Conservation (phyloP, 2,797 vertebrate species). For the Hydrocynus forskahlii region DNA sequence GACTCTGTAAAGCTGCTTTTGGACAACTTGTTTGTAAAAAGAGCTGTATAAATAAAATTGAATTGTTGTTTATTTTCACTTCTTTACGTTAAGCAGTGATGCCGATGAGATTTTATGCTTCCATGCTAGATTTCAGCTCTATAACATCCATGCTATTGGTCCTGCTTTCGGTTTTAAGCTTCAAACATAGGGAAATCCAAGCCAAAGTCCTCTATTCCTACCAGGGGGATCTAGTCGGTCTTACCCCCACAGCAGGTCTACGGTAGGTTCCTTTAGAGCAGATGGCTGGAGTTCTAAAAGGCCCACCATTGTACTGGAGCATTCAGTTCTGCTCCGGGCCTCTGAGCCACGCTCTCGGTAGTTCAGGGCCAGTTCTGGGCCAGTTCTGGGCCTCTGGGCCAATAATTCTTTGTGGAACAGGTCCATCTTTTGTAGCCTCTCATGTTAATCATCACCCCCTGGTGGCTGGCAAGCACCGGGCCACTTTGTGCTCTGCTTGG, state of each 20-base stretch:
- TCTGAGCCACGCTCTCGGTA: not conserved
- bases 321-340: not conserved
- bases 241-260: not conserved
- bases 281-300: not conserved
- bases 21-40: not conserved
- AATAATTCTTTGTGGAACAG: not conserved
- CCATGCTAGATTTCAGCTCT: not conserved
- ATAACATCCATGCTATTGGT: not conserved
- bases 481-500: constrained; percentile 11
- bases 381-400: not conserved
- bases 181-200: not conserved
- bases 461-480: not conserved
- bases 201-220: not conserved
- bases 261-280: not conserved
- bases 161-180: not conserved
- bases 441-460: not conserved
- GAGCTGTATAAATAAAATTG: too few relatives aligned
- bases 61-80: too few relatives aligned
- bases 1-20: constrained; percentile 24
- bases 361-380: not conserved
- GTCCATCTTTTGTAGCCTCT: not conserved
- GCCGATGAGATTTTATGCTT: too few relatives aligned
- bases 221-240: not conserved
- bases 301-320: not conserved
- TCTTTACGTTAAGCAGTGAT: too few relatives aligned